Conservation (phyloP, 2,888 invertebrate species). For the Strigamia crassipes region DNA sequence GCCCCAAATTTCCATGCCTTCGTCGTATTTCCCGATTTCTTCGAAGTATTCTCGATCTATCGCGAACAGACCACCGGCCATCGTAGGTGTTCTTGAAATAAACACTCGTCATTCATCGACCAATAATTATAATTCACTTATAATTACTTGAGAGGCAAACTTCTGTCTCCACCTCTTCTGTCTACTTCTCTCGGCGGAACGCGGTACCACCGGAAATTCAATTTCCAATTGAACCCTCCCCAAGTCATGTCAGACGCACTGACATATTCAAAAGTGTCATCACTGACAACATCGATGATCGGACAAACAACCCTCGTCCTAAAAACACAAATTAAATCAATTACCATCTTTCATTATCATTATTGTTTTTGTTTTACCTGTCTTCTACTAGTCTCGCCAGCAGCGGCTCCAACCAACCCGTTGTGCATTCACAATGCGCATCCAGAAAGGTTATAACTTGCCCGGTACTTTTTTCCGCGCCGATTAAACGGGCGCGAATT, state of each 20-base stretch:
- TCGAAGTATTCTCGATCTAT: slow-evolving; percentile 85
- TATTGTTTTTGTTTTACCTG: slow-evolving; percentile 59
- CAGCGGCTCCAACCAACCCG: slow-evolving; percentile 98
- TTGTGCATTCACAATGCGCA: slow-evolving; percentile 97
- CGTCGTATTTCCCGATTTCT: slow-evolving; percentile 75
- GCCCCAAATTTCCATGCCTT: slow-evolving; percentile 87
- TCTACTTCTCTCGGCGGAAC: slow-evolving; percentile 97
- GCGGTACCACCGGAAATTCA: slow-evolving; percentile 95
- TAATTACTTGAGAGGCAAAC: slow-evolving; percentile 75
- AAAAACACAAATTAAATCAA: neutral
- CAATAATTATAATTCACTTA: neutral
- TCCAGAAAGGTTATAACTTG: slow-evolving; percentile 94
- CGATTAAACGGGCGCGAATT: slow-evolving; percentile 90
- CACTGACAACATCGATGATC: slow-evolving; percentile 98
- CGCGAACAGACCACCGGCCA: slow-evolving; percentile 92
- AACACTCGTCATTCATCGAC: slow-evolving; percentile 68
- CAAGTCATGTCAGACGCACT: slow-evolving; percentile 85
- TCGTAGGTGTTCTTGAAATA: slow-evolving; percentile 78
- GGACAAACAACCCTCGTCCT: slow-evolving; percentile 94
- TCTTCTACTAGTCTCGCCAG: slow-evolving; percentile 89
- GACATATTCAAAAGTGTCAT: slow-evolving; percentile 98
- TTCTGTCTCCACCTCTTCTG: slow-evolving; percentile 87
- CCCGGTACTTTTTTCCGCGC: slow-evolving; percentile 89
- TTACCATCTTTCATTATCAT: neutral
- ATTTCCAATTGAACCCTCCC: slow-evolving; percentile 98